Evolutionary conservation across 2,113 vertebrate genomes (phyloP).

Genomic region (Aleadryas rufinucha): DNA sequence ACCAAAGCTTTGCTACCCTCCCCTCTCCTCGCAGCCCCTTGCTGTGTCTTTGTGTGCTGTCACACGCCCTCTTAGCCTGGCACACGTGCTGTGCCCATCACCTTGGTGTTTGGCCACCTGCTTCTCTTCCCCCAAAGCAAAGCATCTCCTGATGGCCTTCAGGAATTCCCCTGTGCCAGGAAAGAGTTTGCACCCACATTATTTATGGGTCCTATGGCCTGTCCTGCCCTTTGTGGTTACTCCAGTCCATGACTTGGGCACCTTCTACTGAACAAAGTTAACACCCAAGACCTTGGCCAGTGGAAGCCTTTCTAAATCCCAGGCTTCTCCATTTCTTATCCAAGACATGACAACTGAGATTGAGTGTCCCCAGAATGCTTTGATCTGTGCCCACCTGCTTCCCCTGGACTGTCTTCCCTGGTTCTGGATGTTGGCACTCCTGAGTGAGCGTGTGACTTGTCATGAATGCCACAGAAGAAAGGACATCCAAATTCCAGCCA

Average conservation of each 20-base stretch:
- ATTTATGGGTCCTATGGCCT: background rate
- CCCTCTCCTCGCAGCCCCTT: background rate
- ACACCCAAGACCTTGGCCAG: background rate
- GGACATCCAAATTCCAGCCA: background rate
- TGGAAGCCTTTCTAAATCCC: background rate
- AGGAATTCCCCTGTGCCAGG: background rate
- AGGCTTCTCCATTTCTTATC: background rate
- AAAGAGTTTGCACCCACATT: background rate
- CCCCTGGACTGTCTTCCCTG: background rate
- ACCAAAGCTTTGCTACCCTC: background rate
- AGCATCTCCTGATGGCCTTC: background rate
- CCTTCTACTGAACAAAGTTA: background rate
- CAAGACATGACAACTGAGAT: background rate
- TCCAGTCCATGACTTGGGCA: background rate
- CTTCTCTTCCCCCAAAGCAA: background rate
- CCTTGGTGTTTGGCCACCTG: background rate
- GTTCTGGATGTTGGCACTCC: background rate
- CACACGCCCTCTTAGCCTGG: background rate
- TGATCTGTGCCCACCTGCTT: background rate
- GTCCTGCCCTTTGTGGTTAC: background rate
- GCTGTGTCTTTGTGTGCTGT: background rate
- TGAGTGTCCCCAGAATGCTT: background rate
- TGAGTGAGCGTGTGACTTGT: background rate
- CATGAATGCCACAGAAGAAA: background rate
- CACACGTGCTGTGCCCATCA: background rate